A percentile compares a stretch with the other conserved stretches of the same genome.
phyloP scores from a whole-genome alignment of 2,113 vertebrate species.

The Zosterops japonicus region DNA sequence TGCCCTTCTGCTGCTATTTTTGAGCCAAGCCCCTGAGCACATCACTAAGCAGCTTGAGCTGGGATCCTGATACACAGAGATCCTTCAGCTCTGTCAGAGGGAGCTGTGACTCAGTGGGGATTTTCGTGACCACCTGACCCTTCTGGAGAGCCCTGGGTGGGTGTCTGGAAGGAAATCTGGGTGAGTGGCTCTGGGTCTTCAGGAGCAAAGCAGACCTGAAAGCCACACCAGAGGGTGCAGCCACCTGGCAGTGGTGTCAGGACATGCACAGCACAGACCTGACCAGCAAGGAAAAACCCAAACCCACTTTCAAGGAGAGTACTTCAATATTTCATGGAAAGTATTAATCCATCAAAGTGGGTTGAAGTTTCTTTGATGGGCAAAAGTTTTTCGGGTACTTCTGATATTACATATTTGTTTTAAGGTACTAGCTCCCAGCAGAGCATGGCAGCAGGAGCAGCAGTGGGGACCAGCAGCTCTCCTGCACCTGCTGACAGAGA shows the following conservation, averaged over 20 bases:
- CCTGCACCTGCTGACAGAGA: background rate
- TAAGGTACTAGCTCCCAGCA: background rate
- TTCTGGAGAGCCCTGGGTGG: background rate
- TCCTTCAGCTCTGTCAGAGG: background rate
- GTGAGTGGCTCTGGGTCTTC: background rate
- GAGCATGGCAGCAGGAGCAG: background rate
- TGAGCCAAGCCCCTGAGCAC: background rate
- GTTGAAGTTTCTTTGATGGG: background rate
- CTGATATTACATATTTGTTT: background rate
- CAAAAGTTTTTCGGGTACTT: background rate
- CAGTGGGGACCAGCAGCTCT: background rate
- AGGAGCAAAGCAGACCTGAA: background rate
- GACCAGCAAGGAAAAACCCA: background rate
- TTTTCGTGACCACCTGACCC: background rate
- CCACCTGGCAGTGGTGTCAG: fast-evolving
- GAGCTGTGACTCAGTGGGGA: fast-evolving
- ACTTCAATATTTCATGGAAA: background rate
- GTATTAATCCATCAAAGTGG: background rate
- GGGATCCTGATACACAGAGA: background rate
- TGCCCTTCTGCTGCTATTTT: background rate
- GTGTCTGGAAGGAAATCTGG: background rate
- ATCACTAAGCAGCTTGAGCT: background rate
- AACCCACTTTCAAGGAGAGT: background rate
- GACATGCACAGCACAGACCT: background rate
- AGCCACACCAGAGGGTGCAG: background rate